These are phyloP conservation scores for Labroides dimidiatus DNA, from an alignment of 2,797 vertebrate genomes.

Conservation along the genomic window DNA sequence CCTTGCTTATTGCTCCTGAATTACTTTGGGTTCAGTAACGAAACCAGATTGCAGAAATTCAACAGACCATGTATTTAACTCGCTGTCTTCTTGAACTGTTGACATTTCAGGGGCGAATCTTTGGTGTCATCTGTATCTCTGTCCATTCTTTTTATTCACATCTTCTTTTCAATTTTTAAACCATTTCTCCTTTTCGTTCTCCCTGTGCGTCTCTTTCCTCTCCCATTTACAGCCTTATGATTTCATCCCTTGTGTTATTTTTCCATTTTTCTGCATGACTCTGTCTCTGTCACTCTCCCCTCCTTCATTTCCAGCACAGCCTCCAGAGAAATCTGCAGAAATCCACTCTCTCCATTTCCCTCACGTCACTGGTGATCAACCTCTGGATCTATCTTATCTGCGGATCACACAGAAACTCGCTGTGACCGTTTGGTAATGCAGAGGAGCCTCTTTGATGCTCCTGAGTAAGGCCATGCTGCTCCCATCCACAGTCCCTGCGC, in stretches of 20 bases:
- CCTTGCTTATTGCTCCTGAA: too few relatives aligned
- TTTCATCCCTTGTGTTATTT: conserved; percentile 20
- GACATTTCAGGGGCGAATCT: too few relatives aligned
- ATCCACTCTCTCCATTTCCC: conserved; percentile 61
- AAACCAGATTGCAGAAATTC: too few relatives aligned
- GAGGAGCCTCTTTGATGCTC: conserved; percentile 25
- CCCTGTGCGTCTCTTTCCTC: neutral
- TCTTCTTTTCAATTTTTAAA: neutral
- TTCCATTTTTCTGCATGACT: conserved; percentile 47
- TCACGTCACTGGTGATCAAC: conserved; percentile 61
- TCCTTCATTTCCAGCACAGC: conserved; percentile 18
- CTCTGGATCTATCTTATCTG: conserved; percentile 55
- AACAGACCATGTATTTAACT: neutral
- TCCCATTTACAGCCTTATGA: conserved; percentile 3
- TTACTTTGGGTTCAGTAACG: too few relatives aligned
- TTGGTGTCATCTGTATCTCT: neutral
- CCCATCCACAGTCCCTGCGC: conserved; percentile 13
- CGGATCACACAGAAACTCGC: conserved; percentile 24
- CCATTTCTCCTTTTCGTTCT: neutral
- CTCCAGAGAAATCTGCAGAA: conserved; percentile 53
- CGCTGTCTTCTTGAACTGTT: neutral
- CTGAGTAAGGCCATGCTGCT: conserved; percentile 15
- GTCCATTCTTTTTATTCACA: neutral
- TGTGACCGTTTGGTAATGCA: conserved; percentile 34
- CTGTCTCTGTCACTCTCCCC: conserved; percentile 35